A percentile compares a stretch with the other conserved stretches of the same genome.
phyloP scores from a whole-genome alignment of 2,113 vertebrate genomes.

The Cyprinodon tularosa region DNA sequence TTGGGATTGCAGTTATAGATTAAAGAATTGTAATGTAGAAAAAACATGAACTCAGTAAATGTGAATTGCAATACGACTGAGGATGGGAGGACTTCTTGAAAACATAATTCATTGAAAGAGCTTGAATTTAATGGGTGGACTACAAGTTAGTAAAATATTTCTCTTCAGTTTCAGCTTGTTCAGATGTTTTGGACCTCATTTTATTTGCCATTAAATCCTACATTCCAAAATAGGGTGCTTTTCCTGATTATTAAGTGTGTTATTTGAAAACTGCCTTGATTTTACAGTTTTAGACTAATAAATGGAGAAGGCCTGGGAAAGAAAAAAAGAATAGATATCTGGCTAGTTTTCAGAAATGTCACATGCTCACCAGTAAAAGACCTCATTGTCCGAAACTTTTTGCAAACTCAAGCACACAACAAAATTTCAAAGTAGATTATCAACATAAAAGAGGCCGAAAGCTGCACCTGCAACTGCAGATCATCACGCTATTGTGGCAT shows the following conservation, averaged over 20 bases:
- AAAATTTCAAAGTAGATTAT: slow-evolving; percentile 82
- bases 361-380: slow-evolving; percentile 82
- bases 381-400: slow-evolving; percentile 81
- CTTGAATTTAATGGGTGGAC: slow-evolving; percentile 50
- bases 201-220: slow-evolving; percentile 30
- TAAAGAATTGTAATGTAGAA: slow-evolving; percentile 46
- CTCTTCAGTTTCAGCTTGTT: slow-evolving; percentile 33
- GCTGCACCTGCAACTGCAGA: slow-evolving; percentile 94
- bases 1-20: slow-evolving; percentile 48
- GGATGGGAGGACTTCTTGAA: slow-evolving; percentile 21
- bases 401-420: slow-evolving; percentile 76
- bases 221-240: slow-evolving; percentile 46
- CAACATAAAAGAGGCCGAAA: slow-evolving; percentile 85
- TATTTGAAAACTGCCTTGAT: slow-evolving; percentile 40
- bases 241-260: slow-evolving; percentile 22
- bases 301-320: slow-evolving; percentile 41
- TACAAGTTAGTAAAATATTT: slow-evolving; percentile 48
- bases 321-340: slow-evolving; percentile 31
- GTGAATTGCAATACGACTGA: slow-evolving; percentile 43
- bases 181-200: slow-evolving; percentile 35
- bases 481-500: slow-evolving; percentile 91
- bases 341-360: slow-evolving; percentile 74
- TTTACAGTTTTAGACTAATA: slow-evolving; percentile 60
- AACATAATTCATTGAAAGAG: slow-evolving; percentile 44
- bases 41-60: slow-evolving; percentile 48